phyloP scores from a whole-genome alignment of 2,113 vertebrate genomes.

The Ginglymostoma cirratum region DNA sequence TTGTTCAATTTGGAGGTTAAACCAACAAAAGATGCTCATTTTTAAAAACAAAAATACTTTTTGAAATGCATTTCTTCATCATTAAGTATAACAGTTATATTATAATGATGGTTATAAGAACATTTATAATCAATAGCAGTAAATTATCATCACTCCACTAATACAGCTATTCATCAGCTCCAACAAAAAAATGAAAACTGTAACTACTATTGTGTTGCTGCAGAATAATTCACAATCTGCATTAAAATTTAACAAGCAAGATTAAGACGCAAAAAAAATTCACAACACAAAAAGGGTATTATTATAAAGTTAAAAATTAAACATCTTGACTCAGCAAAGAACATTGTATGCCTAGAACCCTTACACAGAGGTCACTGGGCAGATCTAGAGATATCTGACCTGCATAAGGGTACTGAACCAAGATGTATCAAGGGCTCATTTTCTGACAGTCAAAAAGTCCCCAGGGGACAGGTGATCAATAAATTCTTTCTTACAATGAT shows the following conservation, averaged over 20 bases:
- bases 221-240: conserved; percentile 21
- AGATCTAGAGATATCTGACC: conserved; percentile 32
- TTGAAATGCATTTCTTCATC: neutral
- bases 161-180: conserved; percentile 13
- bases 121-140: neutral
- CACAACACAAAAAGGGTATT: conserved; percentile 19
- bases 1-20: neutral
- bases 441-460: conserved; percentile 52
- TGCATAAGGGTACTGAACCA: conserved; percentile 37
- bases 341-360: conserved; percentile 28
- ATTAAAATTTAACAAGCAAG: conserved; percentile 32
- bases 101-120: conserved; percentile 1
- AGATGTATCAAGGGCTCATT: conserved; percentile 52
- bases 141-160: neutral
- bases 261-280: neutral
- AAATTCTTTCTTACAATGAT: conserved; percentile 68
- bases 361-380: neutral
- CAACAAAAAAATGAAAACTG: neutral
- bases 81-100: neutral
- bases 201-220: neutral
- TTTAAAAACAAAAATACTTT: neutral
- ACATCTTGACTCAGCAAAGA: conserved; percentile 30
- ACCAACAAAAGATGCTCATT: neutral
- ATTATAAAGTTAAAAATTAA: conserved; percentile 36
- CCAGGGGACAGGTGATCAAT: conserved; percentile 64